Evolutionary conservation across 23 tunicate species (phyloP).

Genomic region (Clavelina lepadiformis): DNA sequence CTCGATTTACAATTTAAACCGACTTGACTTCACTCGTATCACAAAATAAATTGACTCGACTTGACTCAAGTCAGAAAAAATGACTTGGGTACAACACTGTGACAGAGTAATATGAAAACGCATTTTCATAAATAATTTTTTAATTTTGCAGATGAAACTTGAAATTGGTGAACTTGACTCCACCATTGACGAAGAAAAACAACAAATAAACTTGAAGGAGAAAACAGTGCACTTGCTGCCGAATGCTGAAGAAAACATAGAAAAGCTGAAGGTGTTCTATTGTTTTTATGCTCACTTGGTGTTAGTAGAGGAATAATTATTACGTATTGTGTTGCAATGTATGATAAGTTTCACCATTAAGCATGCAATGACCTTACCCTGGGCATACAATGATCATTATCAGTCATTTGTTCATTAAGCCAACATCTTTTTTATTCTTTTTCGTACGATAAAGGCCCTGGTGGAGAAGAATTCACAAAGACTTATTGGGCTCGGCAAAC

Average conservation of each 20-base stretch:
- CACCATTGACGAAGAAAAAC: slow-evolving; percentile 25
- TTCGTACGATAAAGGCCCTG: slow-evolving; percentile 15
- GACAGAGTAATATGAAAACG: neutral
- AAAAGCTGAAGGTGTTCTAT: slow-evolving; percentile 59
- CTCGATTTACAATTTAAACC: too few relatives aligned
- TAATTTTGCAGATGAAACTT: slow-evolving; percentile 43
- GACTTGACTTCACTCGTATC: too few relatives aligned
- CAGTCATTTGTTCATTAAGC: too few relatives aligned
- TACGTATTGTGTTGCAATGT: too few relatives aligned
- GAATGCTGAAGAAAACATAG: slow-evolving; percentile 83
- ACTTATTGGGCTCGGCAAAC: slow-evolving; percentile 38
- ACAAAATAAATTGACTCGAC: too few relatives aligned
- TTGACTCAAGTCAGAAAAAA: too few relatives aligned
- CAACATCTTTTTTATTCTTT: too few relatives aligned
- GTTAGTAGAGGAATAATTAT: neutral
- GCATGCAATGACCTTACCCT: too few relatives aligned
- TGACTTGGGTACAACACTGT: too few relatives aligned
- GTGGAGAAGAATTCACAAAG: slow-evolving; percentile 44
- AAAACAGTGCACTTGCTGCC: slow-evolving; percentile 72
- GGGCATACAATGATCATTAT: too few relatives aligned
- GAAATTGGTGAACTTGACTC: slow-evolving; percentile 40
- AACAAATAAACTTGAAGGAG: slow-evolving; percentile 49
- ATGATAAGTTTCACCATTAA: too few relatives aligned
- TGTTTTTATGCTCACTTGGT: neutral
- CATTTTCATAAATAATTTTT: neutral